Base-by-base conservation (phyloP, 1,140 invertebrate species). In the Spodoptera litura region DNA sequence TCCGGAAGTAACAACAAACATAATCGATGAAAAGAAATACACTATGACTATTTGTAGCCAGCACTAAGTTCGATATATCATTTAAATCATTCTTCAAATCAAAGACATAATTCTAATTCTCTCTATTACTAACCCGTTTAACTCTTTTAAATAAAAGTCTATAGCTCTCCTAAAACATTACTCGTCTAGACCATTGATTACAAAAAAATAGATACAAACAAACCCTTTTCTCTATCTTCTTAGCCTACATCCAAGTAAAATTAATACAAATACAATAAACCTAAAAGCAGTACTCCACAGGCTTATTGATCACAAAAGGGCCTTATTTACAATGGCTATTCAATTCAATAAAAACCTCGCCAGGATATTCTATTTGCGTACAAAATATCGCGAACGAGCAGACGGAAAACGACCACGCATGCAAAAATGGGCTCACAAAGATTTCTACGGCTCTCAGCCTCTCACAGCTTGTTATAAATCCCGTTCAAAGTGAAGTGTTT, bases 341-440 rank as follows among this genome's bases (percentile, higher is more conserved):
- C 70, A 25, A 49, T 66, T 66, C 27, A 56, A 20, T 72, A 15
- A 72, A 56, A 56, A 72, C 35, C 55, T 72, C 10, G 6, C 11
- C 3, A 58, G 53, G 53, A 12, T 72, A 49, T 66, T 51, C 15
- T 59, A 27, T 59, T 59, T 73, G 13, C 38, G 25, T 20, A 20
- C 3, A 71, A 58, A 59, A 58, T 49, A 73, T 73, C 55, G 15
- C 31, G n/a, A 13, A 27, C 8, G 3, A 53, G 11, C 49, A 25
- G 13, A 73, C 25, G 9, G 53, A 73, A 49, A 56, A 4, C 25
- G 70, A 15, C 35, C 70, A 15, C 12, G 70, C 70, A 73, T 73
- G 13, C 13, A 59, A 73, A 38, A 38, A 73, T 15, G 25, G 53
- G 70, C 70, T 73, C 59, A 66, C n/a, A 51, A 15, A 12, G 62